A percentile compares a stretch with the other conserved stretches of the same genome.
Conservation (phyloP, 2,113 vertebrate genomes). For the Penelope pileata region DNA sequence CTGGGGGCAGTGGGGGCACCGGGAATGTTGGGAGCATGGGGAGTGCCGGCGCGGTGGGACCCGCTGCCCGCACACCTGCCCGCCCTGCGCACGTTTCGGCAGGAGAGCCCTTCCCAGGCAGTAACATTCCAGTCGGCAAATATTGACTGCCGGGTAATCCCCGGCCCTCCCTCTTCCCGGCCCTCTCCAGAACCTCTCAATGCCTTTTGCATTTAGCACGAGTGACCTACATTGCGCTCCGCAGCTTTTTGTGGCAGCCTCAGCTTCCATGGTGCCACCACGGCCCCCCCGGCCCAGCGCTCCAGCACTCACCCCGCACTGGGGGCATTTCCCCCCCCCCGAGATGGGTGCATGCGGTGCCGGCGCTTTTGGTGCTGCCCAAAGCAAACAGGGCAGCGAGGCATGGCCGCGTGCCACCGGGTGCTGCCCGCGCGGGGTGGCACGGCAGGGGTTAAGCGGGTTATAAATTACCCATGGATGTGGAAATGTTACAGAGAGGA, state of each 20-base stretch:
- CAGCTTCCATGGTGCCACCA: rapidly evolving
- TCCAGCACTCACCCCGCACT: background rate
- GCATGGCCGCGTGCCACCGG: background rate
- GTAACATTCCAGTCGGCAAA: background rate
- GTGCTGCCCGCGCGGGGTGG: background rate
- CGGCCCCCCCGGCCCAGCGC: rapidly evolving
- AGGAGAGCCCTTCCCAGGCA: background rate
- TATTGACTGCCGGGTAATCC: background rate
- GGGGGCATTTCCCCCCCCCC: background rate
- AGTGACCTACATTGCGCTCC: background rate
- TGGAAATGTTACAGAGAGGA: slow-evolving; percentile 64
- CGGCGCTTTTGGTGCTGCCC: background rate
- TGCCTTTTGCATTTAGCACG: background rate
- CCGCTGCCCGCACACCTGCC: background rate
- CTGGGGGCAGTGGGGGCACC: background rate
- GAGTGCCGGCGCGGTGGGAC: background rate
- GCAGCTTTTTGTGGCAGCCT: background rate
- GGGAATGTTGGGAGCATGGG: background rate
- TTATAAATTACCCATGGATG: slow-evolving; percentile 64
- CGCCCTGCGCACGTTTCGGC: rapidly evolving
- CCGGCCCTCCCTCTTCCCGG: background rate
- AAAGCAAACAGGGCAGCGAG: slow-evolving; percentile 42
- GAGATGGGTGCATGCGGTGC: background rate
- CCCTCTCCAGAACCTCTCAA: background rate
- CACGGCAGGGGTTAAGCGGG: slow-evolving; percentile 54